These are phyloP conservation scores for Monopterus albus DNA, from an alignment of 2,113 vertebrate species.

Conservation along the genomic window DNA sequence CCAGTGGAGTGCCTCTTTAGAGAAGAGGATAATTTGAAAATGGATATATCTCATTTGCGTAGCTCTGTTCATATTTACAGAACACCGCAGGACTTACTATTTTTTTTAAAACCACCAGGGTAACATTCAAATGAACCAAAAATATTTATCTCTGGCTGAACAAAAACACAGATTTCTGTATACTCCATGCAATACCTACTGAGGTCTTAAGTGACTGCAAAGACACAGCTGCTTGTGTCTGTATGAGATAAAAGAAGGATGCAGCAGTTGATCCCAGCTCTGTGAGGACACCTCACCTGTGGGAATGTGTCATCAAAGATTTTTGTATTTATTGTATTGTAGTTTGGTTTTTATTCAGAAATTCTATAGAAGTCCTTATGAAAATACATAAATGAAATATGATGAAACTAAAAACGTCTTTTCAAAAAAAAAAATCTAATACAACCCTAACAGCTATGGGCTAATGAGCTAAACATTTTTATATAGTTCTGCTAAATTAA, in stretches of 20 bases:
- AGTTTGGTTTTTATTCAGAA: background rate
- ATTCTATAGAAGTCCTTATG: background rate
- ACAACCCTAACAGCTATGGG: background rate
- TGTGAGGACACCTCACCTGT: background rate
- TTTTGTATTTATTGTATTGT: background rate
- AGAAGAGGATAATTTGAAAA: no score
- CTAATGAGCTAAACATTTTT: background rate
- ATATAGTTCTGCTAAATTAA: background rate
- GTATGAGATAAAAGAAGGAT: no score
- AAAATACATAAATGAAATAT: background rate
- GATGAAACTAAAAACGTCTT: background rate
- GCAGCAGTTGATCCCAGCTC: background rate
- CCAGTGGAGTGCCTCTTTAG: no score
- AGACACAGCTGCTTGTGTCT: no score
- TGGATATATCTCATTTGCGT: no score
- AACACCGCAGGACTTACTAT: background rate
- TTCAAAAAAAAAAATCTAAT: no score
- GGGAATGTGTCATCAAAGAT: background rate
- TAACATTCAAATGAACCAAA: background rate
- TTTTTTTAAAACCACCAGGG: background rate
- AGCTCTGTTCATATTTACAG: background rate
- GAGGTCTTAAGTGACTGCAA: no score
- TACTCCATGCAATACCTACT: no score
- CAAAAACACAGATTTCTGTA: no score
- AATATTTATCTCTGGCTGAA: background rate